A percentile compares a stretch with the other conserved stretches of the same genome.
These are phyloP conservation scores for Hestina assimilis DNA, from an alignment of 1,140 invertebrate genomes.

Conservation along the genomic window DNA sequence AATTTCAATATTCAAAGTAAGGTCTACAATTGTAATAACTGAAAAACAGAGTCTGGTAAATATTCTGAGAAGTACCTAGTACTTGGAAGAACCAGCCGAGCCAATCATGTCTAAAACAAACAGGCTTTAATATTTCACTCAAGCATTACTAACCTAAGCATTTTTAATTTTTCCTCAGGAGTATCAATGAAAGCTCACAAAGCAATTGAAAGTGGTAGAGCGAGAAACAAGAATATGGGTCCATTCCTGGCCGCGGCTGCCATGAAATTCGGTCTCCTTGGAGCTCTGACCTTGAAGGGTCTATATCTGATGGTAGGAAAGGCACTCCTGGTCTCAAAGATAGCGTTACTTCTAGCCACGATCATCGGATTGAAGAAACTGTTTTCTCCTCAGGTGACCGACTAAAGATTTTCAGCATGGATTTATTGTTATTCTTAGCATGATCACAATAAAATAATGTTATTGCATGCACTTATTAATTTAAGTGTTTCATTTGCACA, in stretches of 20 bases:
- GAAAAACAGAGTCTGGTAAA: no score
- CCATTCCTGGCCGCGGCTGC: slow-evolving; percentile 86
- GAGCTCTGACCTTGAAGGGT: slow-evolving; percentile 88
- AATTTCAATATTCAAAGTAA: no score
- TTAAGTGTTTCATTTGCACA: slow-evolving; percentile 13
- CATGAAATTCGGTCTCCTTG: slow-evolving; percentile 88
- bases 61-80: no score
- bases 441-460: slow-evolving; percentile 24
- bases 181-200: slow-evolving; percentile 83
- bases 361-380: slow-evolving; percentile 91
- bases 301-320: slow-evolving; percentile 90
- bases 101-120: no score
- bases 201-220: slow-evolving; percentile 80
- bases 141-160: neutral
- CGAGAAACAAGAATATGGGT: slow-evolving; percentile 86
- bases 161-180: slow-evolving; percentile 63
- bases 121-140: no score
- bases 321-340: slow-evolving; percentile 89
- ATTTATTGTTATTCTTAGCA: slow-evolving; percentile 3
- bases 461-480: slow-evolving; percentile 13
- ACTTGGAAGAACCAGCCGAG: no score
- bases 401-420: slow-evolving; percentile 43
- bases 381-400: slow-evolving; percentile 81
- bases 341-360: slow-evolving; percentile 86
- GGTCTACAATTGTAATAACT: no score